A percentile compares a stretch with the other conserved stretches of the same genome.
Conservation (phyloP, 1,140 invertebrate species). For the Drosophila arizonae region DNA sequence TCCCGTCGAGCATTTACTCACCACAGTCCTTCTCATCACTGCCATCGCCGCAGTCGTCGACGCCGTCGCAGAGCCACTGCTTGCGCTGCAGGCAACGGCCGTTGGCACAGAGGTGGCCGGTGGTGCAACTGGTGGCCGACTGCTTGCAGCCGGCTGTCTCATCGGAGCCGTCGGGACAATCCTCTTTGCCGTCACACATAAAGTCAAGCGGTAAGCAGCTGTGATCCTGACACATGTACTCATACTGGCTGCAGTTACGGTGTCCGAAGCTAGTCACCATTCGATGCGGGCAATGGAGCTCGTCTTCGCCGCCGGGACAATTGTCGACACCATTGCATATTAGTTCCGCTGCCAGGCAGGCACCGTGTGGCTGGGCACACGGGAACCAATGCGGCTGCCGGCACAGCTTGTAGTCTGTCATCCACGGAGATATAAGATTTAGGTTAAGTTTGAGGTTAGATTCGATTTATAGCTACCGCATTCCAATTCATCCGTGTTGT, state of each 20-base stretch:
- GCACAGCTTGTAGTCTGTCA: conserved; percentile 68
- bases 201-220: conserved; percentile 86
- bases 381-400: conserved; percentile 77
- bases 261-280: conserved; percentile 6
- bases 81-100: conserved; percentile 65
- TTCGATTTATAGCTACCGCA: conserved; percentile 84
- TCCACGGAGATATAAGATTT: neutral
- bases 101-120: conserved; percentile 70
- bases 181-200: conserved; percentile 89
- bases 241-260: conserved; percentile 82
- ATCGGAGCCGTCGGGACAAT: conserved; percentile 92
- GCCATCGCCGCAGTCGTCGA: conserved; percentile 86
- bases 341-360: conserved; percentile 81
- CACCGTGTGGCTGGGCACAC: conserved; percentile 69
- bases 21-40: conserved; percentile 87
- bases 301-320: conserved; percentile 84
- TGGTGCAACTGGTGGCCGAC: conserved; percentile 47
- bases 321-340: conserved; percentile 84
- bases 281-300: conserved; percentile 62
- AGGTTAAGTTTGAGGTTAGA: conserved; percentile 13
- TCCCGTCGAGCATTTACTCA: conserved; percentile 68
- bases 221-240: conserved; percentile 85
- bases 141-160: conserved; percentile 85
- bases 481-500: conserved; percentile 86
- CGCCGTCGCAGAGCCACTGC: conserved; percentile 74